Evolutionary conservation across 1,140 invertebrate species (phyloP).

Genomic region (Procambarus virginalis): DNA sequence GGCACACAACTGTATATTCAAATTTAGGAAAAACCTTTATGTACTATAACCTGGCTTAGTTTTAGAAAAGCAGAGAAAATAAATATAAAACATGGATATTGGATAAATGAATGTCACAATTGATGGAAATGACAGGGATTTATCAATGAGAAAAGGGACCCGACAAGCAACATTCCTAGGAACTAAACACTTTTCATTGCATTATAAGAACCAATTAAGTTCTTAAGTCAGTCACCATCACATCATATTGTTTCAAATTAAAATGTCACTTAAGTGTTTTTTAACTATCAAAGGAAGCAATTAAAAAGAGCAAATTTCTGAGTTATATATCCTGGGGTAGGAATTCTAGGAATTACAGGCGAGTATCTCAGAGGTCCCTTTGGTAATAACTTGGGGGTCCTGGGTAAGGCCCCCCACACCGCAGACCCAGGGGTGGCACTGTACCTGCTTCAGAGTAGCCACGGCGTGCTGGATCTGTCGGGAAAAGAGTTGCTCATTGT

Average conservation of each 20-base stretch:
- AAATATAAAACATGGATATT: not conserved
- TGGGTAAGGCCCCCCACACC: conserved; percentile 4
- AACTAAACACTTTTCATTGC: not conserved
- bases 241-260: not conserved
- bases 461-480: conserved; percentile 68
- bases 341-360: not conserved
- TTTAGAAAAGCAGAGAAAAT: not conserved
- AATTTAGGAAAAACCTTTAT: not conserved
- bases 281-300: not conserved
- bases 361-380: not conserved
- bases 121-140: not conserved
- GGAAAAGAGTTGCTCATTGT: conserved; percentile 69
- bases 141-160: not conserved
- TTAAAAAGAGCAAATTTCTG: not conserved
- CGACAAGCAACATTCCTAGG: not conserved
- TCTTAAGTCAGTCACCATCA: not conserved
- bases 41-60: not conserved
- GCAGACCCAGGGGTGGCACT: conserved; percentile 46
- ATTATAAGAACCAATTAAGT: not conserved
- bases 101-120: not conserved
- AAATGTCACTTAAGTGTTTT: not conserved
- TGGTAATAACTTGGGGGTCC: conserved; percentile 5
- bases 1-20: too few relatives aligned
- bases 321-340: not conserved
- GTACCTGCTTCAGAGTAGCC: conserved; percentile 67